phyloP scores from a whole-genome alignment of 2,888 invertebrate species.

The Drosophila merina region DNA sequence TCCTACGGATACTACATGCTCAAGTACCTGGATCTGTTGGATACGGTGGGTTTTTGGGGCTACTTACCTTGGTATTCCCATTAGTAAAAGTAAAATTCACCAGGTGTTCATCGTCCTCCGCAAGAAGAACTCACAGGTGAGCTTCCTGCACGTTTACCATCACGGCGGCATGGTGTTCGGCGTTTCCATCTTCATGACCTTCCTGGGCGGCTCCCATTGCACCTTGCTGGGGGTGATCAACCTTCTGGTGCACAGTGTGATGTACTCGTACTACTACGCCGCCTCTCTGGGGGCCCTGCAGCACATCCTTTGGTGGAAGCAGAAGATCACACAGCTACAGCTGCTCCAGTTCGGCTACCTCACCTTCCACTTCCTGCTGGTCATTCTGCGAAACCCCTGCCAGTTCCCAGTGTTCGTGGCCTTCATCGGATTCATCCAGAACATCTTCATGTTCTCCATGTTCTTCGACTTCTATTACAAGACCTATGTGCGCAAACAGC shows the following conservation, averaged over 20 bases:
- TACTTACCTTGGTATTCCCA: not conserved
- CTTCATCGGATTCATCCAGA: constrained; percentile 78
- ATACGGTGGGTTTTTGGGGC: constrained; percentile 85
- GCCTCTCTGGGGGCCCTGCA: constrained; percentile 90
- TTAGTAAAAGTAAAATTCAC: not conserved
- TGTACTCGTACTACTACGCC: constrained; percentile 93
- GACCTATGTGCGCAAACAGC: constrained; percentile 69
- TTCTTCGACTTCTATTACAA: constrained; percentile 83
- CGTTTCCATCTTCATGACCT: constrained; percentile 87
- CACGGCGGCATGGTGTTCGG: constrained; percentile 91
- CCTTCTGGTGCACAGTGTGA: constrained; percentile 90
- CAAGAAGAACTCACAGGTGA: constrained; percentile 92
- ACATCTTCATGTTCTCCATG: constrained; percentile 83
- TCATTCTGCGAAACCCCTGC: constrained; percentile 77
- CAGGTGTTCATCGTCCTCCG: constrained; percentile 90
- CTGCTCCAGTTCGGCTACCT: constrained; percentile 89
- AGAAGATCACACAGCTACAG: constrained; percentile 93
- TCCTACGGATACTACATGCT: constrained; percentile 88
- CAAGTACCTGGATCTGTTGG: constrained; percentile 89
- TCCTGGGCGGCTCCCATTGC: constrained; percentile 88
- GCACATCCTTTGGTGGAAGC: constrained; percentile 92
- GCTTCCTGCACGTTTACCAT: constrained; percentile 94
- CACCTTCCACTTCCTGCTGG: constrained; percentile 85
- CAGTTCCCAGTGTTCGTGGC: constrained; percentile 69
- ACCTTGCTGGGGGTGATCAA: constrained; percentile 90